Conservation (phyloP, 2,113 vertebrate genomes). For the Pagrus major region DNA sequence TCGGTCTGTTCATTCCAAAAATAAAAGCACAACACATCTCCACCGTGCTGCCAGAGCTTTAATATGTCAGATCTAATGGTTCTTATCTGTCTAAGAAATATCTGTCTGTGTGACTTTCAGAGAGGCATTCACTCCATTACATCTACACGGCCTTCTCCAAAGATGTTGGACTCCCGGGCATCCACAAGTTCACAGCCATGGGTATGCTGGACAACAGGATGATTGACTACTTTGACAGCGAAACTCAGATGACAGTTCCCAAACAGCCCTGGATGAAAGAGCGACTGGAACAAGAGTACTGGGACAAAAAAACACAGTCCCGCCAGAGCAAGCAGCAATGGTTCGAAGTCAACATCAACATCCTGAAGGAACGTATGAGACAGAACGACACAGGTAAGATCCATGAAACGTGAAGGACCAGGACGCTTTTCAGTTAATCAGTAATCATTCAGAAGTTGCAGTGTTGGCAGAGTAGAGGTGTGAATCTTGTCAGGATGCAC, state of each 20-base stretch:
- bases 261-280: conserved; percentile 71
- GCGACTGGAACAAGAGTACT: conserved; percentile 38
- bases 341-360: conserved; percentile 79
- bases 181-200: too few species aligned
- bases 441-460: too few species aligned
- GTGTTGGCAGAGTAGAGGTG: too few species aligned
- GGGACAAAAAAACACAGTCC: conserved; percentile 71
- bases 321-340: conserved; percentile 76
- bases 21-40: too few species aligned
- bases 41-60: too few species aligned
- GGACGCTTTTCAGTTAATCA: too few species aligned
- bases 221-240: too few species aligned
- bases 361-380: conserved; percentile 59
- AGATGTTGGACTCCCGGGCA: neutral
- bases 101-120: conserved; percentile 47
- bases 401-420: too few species aligned
- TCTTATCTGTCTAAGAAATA: neutral
- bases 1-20: neutral
- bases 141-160: conserved; percentile 78
- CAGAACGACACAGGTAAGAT: conserved; percentile 58
- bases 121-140: conserved; percentile 71
- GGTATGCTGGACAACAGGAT: too few species aligned
- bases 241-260: conserved; percentile 58
- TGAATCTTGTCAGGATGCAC: too few species aligned
- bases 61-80: too few species aligned